phyloP scores from a whole-genome alignment of 2,797 vertebrate genomes.

The Triplophysa yarkandensis region DNA sequence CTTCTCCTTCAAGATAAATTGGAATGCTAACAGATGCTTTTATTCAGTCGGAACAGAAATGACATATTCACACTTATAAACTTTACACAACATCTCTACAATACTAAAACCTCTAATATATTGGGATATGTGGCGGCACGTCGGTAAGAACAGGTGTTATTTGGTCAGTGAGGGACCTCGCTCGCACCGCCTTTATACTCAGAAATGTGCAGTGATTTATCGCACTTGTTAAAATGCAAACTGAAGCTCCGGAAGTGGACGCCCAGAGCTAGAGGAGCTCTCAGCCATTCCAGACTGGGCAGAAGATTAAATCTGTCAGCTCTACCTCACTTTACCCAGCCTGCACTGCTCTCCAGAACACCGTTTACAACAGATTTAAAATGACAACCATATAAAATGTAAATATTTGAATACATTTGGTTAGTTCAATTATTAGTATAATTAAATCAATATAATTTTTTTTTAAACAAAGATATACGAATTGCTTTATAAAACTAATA shows the following conservation, averaged over 20 bases:
- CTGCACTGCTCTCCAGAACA: conserved; percentile 32
- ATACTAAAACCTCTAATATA: background rate
- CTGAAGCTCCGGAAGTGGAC: conserved; percentile 60
- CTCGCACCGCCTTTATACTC: conserved; percentile 45
- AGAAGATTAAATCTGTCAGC: conserved; percentile 56
- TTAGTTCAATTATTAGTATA: too few relatives aligned
- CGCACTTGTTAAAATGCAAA: conserved; percentile 75
- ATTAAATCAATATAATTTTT: too few relatives aligned
- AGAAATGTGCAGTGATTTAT: conserved; percentile 71
- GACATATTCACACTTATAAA: background rate
- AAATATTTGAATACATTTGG: too few relatives aligned
- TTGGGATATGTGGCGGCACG: conserved; percentile 4
- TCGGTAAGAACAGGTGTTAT: conserved; percentile 49
- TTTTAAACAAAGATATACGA: too few relatives aligned
- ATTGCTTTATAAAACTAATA: too few relatives aligned
- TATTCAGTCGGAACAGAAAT: background rate
- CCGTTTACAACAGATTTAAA: conserved; percentile 29
- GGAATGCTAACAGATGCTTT: background rate
- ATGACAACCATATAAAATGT: too few relatives aligned
- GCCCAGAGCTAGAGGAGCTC: conserved; percentile 36
- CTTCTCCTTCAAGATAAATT: too few relatives aligned
- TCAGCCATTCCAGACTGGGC: conserved; percentile 40
- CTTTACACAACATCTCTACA: background rate
- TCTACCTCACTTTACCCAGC: conserved; percentile 22
- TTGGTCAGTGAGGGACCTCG: conserved; percentile 47